Conservation (phyloP, 2,888 invertebrate species). For the Callyntrura guangdongensis region DNA sequence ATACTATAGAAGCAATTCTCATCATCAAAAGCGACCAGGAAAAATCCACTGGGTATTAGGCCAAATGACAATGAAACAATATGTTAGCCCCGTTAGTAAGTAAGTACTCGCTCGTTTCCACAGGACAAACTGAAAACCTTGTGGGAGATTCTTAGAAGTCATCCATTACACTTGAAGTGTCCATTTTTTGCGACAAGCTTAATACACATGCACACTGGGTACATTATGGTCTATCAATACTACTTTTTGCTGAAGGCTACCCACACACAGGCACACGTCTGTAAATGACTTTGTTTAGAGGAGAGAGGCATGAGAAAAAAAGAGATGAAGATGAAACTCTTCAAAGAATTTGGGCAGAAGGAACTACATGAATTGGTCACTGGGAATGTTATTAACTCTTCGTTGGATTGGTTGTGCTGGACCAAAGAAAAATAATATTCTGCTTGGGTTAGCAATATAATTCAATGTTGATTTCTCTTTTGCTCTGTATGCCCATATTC, state of each 20-base stretch:
- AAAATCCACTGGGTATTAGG: constrained; percentile 27
- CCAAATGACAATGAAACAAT: constrained; percentile 30
- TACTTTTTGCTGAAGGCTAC: not conserved
- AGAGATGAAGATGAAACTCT: not conserved
- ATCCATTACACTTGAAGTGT: constrained; percentile 53
- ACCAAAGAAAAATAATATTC: not conserved
- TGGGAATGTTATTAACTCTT: not conserved
- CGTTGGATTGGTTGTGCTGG: not conserved
- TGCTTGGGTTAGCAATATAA: not conserved
- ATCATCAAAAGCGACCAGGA: not conserved
- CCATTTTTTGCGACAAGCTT: constrained; percentile 46
- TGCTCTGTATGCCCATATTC: too few species aligned
- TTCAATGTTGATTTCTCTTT: not conserved
- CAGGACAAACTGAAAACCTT: not conserved
- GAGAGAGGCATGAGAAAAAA: not conserved
- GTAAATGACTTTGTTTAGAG: not conserved
- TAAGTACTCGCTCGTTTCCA: constrained; percentile 7
- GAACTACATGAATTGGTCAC: not conserved
- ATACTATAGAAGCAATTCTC: not conserved
- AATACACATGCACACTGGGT: constrained; percentile 13
- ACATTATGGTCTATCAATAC: not conserved
- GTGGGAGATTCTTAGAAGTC: constrained; percentile 46
- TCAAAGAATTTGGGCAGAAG: too few species aligned
- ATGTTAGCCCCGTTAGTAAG: not conserved
- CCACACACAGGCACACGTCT: not conserved